Base-by-base conservation (phyloP, 1,140 invertebrate species). In the Octopus bimaculoides region DNA sequence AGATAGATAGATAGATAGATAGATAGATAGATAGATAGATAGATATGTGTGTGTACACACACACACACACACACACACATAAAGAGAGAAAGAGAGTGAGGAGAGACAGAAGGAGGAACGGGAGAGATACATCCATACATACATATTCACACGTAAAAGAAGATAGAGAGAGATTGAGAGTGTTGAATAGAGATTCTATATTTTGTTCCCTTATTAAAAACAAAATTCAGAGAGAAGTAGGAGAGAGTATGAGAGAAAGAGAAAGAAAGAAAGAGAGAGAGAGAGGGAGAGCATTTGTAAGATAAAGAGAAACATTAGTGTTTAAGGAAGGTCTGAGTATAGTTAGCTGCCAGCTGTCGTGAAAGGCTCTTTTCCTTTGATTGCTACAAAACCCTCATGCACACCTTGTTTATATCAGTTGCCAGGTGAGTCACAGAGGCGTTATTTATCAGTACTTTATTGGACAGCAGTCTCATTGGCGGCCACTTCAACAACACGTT, bases 61-160 rank as follows among this genome's bases (percentile, higher is more conserved):
- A 77, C 17, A 77, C 78, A 81, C 54, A 73, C 56, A 78, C 26
- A 81, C 10, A 69, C 26, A 81, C 54, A 55, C 41, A 20, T 12
- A 71, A 41, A 71, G 52, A 54, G 41, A 52, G 26, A 76, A 12
- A 52, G 52, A 75, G 52, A n/a, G 52, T 77, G 20, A 77, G 56
- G 8, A 8, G 71, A 17, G 52, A n/a, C 9, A 20, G 73, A 52
- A 77, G 52, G 71, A 9, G 71, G 20, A 80, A 20, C 20, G 26
- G 71, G 75, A 77, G 54, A 69, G 20, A 73, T 14, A 73, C 9
- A 61, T 61, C 9, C 9, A 61, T 61, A 61, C 9, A 61, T 61
- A 61, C 9, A 61, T 20, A n/a, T 14, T 7, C 17, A 17, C 5
- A 20, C 14, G 54, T 26, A 78, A 17, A 56, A n/a, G 14, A 61